These are phyloP conservation scores for Patella ulyssiponensis DNA, from an alignment of 2,888 invertebrate genomes.

Conservation along the genomic window DNA sequence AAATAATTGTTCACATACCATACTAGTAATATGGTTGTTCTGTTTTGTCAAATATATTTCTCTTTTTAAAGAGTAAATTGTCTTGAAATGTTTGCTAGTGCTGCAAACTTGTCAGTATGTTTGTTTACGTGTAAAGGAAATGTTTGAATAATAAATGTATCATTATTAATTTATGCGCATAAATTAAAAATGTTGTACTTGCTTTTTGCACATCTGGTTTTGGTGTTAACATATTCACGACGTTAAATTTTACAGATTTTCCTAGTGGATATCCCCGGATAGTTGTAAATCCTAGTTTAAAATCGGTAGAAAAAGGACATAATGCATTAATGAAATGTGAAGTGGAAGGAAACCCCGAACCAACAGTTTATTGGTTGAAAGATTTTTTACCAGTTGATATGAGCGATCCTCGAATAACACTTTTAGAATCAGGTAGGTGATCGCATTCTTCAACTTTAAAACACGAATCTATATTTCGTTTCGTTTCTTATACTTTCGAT, in stretches of 20 bases:
- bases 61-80: slow-evolving; percentile 15
- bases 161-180: no score
- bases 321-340: slow-evolving; percentile 90
- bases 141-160: no score
- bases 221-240: not conserved
- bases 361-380: slow-evolving; percentile 91
- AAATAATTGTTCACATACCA: no score
- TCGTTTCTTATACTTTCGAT: no score
- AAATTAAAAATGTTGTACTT: no score
- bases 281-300: slow-evolving; percentile 88
- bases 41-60: not conserved
- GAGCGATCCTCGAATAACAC: slow-evolving; percentile 68
- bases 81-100: not conserved
- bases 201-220: no score
- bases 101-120: not conserved
- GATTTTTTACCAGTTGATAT: slow-evolving; percentile 86
- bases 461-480: no score
- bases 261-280: slow-evolving; percentile 94
- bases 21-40: no score
- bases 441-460: not conserved
- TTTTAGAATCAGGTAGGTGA: slow-evolving; percentile 52
- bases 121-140: no score
- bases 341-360: slow-evolving; percentile 86
- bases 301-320: slow-evolving; percentile 96
- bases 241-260: slow-evolving; percentile 76